Percentiles rank a stretch among this genome's conserved stretches.
These are phyloP conservation scores for Sesia bembeciformis DNA, from an alignment of 2,888 invertebrate species.

Conservation along the genomic window DNA sequence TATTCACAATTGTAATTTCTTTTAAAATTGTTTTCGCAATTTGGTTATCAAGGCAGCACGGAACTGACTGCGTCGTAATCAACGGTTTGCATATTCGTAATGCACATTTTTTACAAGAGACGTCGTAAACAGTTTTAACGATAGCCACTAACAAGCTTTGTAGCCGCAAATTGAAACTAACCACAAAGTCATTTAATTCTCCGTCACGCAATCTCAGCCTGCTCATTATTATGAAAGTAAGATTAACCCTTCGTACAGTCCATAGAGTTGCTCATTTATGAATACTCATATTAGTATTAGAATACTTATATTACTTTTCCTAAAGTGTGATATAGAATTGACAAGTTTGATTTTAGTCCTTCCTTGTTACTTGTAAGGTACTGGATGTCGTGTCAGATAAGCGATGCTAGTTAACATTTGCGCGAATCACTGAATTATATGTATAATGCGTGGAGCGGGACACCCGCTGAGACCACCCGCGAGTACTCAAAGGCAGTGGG, in stretches of 20 bases:
- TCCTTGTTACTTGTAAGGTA: constrained; percentile 41
- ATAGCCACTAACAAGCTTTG: constrained; percentile 41
- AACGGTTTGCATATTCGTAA: not conserved
- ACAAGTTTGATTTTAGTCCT: constrained; percentile 44
- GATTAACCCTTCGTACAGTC: not conserved
- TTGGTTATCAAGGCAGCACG: not conserved
- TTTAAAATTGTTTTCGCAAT: no score
- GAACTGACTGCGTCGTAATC: not conserved
- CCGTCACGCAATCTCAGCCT: constrained; percentile 40
- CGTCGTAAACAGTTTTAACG: not conserved
- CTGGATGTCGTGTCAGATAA: constrained; percentile 52
- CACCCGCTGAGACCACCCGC: constrained; percentile 70
- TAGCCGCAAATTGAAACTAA: constrained; percentile 54
- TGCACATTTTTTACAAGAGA: not conserved
- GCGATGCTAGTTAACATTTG: constrained; percentile 51
- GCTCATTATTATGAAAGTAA: constrained; percentile 5
- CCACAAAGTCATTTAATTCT: constrained; percentile 51
- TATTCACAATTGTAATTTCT: no score
- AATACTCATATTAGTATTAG: not conserved
- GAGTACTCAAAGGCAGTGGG: constrained; percentile 23
- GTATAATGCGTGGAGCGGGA: constrained; percentile 37
- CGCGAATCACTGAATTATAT: constrained; percentile 67
- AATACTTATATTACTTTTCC: not conserved
- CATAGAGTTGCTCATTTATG: not conserved
- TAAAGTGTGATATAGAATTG: constrained; percentile 6